Conservation (phyloP, 2,888 invertebrate species). For the Drosophila macrospina region DNA sequence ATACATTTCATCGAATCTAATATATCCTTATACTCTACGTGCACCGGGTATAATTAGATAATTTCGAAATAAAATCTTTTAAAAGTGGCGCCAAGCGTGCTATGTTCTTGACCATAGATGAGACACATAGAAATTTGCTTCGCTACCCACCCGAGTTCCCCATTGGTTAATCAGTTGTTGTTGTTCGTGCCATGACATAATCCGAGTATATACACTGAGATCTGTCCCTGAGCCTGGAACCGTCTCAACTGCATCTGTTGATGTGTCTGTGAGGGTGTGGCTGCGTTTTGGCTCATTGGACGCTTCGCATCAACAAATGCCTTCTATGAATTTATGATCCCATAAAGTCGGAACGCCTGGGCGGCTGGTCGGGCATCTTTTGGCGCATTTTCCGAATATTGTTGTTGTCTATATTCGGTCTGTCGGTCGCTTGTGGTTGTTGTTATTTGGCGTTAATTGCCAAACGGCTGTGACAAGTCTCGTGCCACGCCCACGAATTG, state of each 20-base stretch:
- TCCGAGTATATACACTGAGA: slow-evolving; percentile 17
- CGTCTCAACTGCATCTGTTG: slow-evolving; percentile 5
- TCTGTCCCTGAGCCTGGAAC: slow-evolving; percentile 41
- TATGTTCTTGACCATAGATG: slow-evolving; percentile 60
- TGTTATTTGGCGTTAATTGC: slow-evolving; percentile 71
- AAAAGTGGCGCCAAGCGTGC: slow-evolving; percentile 58
- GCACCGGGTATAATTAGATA: slow-evolving; percentile 20
- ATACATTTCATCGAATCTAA: background rate
- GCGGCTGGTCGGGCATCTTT: slow-evolving; percentile 31
- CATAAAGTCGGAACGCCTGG: slow-evolving; percentile 64
- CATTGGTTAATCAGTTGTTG: background rate
- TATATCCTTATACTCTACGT: background rate
- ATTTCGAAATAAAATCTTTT: slow-evolving; percentile 35
- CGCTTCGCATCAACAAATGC: slow-evolving; percentile 45
- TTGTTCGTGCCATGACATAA: slow-evolving; percentile 43
- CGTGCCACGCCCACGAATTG: slow-evolving; percentile 54
- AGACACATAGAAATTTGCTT: background rate
- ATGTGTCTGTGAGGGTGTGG: slow-evolving; percentile 34
- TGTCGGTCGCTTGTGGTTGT: slow-evolving; percentile 18
- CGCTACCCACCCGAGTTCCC: background rate
- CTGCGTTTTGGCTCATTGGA: slow-evolving; percentile 50
- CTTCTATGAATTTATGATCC: slow-evolving; percentile 68
- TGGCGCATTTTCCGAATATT: slow-evolving; percentile 50
- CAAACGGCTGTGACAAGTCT: slow-evolving; percentile 60
- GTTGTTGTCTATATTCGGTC: slow-evolving; percentile 16